Base-by-base conservation (phyloP, 2,888 invertebrate species). In the Eilema griseolum region DNA sequence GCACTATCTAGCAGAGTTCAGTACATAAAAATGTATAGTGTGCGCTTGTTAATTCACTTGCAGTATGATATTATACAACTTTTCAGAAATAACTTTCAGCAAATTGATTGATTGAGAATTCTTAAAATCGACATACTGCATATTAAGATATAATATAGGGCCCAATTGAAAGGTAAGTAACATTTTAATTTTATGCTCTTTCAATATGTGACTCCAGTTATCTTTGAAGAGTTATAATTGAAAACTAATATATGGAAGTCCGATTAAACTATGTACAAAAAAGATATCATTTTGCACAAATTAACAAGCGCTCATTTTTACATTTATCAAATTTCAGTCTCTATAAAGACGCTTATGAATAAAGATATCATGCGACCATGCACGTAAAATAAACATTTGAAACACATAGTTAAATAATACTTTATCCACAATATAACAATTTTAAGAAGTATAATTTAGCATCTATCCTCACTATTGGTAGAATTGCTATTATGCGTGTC, bases 401-500 rank as follows among this genome's bases (percentile, higher is more conserved):
- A 72, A 74, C 75, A 80, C 75, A 80, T 78, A 74, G 72, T 57
- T 24, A 79, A 79, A 81, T 81, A 82, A 82, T 81, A 81, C 81
- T 81, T 81, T 78, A 76, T 76, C 61, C 20, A 72, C 67, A 71
- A 75, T 70, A 73, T 81, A 81, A 81, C 76, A 81, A 75, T 79
- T 76, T 73, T 57, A 79, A 72, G 69, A 69, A 76, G 57, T 64
- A 67, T 59, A 66, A 52, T 75, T 66, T 72, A 72, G 69, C 52
- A 28, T 66, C 63, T 66, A 70, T 46, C 28, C 52, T 46, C 61
- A 31, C 70, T 70, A 66, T 16, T 52, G 67, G 24, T 52, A 68
- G 65, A 77, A 71, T 71, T 75, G 69, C 78, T 81, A 82, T 82
- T 82, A 82, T 82, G 82, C 82, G 89, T 88, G 90, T 88, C 88